These are phyloP conservation scores for Denticeps clupeoides DNA, from an alignment of 2,797 vertebrate species.

Conservation along the genomic window DNA sequence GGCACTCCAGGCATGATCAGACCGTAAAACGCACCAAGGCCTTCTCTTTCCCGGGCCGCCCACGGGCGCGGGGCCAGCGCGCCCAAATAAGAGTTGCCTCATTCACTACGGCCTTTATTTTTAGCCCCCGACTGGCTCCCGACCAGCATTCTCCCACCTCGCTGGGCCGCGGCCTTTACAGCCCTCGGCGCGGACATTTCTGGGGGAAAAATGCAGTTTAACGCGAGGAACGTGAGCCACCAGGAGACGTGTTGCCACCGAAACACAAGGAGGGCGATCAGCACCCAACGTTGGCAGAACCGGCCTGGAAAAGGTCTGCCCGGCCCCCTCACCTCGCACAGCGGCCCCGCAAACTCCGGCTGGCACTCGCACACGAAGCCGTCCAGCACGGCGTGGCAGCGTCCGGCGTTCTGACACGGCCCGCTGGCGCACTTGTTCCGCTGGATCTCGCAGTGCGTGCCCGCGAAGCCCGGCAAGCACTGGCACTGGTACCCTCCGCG, in stretches of 20 bases:
- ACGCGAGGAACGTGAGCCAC: too few species aligned
- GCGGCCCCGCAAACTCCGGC: conserved; percentile 63
- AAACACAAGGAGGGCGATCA: conserved; percentile 10
- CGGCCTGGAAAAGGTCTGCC: neutral
- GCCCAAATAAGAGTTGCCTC: conserved; percentile 40
- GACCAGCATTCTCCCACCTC: conserved; percentile 44
- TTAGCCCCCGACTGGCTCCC: conserved; percentile 52
- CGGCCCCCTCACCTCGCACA: conserved; percentile 76
- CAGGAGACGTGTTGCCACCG: too few species aligned
- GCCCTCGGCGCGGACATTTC: too few species aligned
- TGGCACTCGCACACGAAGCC: conserved; percentile 77
- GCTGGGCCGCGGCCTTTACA: neutral
- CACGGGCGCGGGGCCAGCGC: conserved; percentile 50
- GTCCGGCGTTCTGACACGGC: conserved; percentile 74
- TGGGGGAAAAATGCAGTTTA: too few species aligned
- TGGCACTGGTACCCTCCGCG: conserved; percentile 67
- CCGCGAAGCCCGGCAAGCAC: conserved; percentile 71
- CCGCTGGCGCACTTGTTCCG: conserved; percentile 65
- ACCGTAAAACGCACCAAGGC: conserved; percentile 17
- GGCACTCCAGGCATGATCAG: conserved; percentile 20
- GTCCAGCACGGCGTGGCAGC: conserved; percentile 63
- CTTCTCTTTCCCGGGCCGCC: conserved; percentile 18
- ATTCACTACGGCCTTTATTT: conserved; percentile 60
- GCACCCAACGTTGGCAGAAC: neutral
- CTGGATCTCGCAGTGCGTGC: conserved; percentile 75